These are phyloP conservation scores for Tenebrosternarchus preto DNA, from an alignment of 2,113 vertebrate genomes.

Conservation along the genomic window DNA sequence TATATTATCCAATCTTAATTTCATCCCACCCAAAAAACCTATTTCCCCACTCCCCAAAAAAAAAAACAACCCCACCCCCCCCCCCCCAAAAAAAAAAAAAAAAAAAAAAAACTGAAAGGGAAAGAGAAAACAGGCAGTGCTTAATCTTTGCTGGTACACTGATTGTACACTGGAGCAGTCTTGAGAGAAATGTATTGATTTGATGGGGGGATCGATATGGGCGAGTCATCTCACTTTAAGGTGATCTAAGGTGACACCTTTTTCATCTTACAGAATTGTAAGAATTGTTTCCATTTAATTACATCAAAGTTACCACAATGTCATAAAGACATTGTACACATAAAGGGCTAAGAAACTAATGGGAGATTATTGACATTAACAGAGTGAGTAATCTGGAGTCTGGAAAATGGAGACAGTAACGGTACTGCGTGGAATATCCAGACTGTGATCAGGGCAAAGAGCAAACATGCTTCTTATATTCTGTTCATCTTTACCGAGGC, in stretches of 20 bases:
- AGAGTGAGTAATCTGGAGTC: too few relatives aligned
- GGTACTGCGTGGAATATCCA: too few relatives aligned
- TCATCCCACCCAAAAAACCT: slow-evolving; percentile 27
- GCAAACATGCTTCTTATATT: too few relatives aligned
- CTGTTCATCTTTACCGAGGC: too few relatives aligned
- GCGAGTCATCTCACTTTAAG: slow-evolving; percentile 60
- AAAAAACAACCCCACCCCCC: slow-evolving; percentile 42
- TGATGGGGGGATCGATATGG: slow-evolving; percentile 28
- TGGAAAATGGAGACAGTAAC: too few relatives aligned
- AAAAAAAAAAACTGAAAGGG: too few relatives aligned
- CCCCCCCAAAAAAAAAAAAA: slow-evolving; percentile 17
- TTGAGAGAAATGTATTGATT: slow-evolving; percentile 63
- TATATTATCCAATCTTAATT: slow-evolving; percentile 27
- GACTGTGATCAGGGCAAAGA: too few relatives aligned
- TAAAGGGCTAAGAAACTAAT: too few relatives aligned
- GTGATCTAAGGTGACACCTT: slow-evolving; percentile 58
- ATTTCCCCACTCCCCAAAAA: slow-evolving; percentile 38
- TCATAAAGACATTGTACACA: not conserved
- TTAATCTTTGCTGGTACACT: slow-evolving; percentile 51
- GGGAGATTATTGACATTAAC: too few relatives aligned
- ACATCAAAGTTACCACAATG: slow-evolving; percentile 25
- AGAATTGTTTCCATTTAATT: slow-evolving; percentile 35
- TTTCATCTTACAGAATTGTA: slow-evolving; percentile 51
- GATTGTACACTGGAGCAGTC: slow-evolving; percentile 32
- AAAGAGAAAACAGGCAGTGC: slow-evolving; percentile 30